Percentiles rank a stretch among this genome's conserved stretches.
Evolutionary conservation across 2,797 vertebrate species (phyloP).

Genomic region (Oceanodroma leucorhoa): DNA sequence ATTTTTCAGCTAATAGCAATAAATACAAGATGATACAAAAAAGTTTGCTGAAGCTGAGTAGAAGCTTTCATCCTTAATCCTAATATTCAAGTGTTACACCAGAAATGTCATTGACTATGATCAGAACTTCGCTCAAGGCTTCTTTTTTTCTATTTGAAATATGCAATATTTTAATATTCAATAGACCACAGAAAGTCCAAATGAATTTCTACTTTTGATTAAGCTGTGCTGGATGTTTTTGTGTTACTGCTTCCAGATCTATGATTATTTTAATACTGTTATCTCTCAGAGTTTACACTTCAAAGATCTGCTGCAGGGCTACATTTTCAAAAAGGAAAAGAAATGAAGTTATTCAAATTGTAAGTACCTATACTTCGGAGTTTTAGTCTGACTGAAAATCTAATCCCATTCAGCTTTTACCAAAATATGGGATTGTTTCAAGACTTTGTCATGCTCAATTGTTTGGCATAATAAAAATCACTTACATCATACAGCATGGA

Average conservation of each 20-base stretch:
- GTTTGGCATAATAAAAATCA: not conserved
- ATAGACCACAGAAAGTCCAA: constrained; percentile 24
- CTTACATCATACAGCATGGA: not conserved
- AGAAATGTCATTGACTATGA: constrained; percentile 20
- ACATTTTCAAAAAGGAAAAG: constrained; percentile 13
- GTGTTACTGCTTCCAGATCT: constrained; percentile 11
- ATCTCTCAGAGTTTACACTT: constrained; percentile 29
- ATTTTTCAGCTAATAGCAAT: not conserved
- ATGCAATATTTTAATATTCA: constrained; percentile 46
- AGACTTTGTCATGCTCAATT: not conserved
- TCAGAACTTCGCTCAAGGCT: not conserved
- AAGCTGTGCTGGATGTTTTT: constrained; percentile 13
- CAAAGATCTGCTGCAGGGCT: constrained; percentile 36
- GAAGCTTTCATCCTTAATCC: not conserved
- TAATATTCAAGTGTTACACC: not conserved
- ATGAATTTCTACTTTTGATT: constrained; percentile 52
- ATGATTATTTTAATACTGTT: constrained; percentile 41
- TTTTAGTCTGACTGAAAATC: not conserved
- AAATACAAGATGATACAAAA: not conserved
- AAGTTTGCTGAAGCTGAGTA: not conserved
- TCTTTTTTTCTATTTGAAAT: constrained; percentile 18
- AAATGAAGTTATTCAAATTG: constrained; percentile 7
- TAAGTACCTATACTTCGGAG: not conserved
- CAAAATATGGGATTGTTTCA: not conserved
- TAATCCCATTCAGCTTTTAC: not conserved